Evolutionary conservation across 2,113 vertebrate genomes (phyloP).

Genomic region (Trematomus loennbergii): DNA sequence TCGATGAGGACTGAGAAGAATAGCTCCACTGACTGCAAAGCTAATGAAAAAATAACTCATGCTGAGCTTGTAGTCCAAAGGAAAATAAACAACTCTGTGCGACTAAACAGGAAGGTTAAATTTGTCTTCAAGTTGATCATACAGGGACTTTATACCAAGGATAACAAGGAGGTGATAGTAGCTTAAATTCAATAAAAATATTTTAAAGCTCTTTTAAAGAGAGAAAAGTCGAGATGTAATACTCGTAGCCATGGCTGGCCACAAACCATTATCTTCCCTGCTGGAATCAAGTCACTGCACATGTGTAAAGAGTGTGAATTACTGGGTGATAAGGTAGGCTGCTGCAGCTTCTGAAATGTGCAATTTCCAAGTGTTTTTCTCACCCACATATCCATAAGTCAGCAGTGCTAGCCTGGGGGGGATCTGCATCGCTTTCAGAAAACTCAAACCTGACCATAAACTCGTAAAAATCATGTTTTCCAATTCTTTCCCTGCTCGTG

Average conservation of each 20-base stretch:
- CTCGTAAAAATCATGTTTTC: conserved; percentile 39
- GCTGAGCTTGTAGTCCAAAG: conserved; percentile 33
- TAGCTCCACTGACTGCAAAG: conserved; percentile 32
- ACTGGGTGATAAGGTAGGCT: conserved; percentile 50
- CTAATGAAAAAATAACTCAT: conserved; percentile 55
- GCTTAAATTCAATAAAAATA: conserved; percentile 31
- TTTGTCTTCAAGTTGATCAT: conserved; percentile 33
- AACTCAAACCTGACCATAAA: conserved; percentile 44
- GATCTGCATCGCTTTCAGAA: conserved; percentile 45
- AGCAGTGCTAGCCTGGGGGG: conserved; percentile 54
- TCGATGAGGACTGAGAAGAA: conserved; percentile 39
- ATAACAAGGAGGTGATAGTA: conserved; percentile 35
- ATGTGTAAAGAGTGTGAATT: conserved; percentile 57
- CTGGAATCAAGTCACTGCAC: conserved; percentile 32
- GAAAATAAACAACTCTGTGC: conserved; percentile 58
- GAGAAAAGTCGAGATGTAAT: conserved; percentile 19
- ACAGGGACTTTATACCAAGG: conserved; percentile 7
- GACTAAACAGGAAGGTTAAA: conserved; percentile 21
- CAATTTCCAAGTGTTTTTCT: conserved; percentile 60
- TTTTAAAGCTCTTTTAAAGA: conserved; percentile 25
- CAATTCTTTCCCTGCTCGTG: conserved; percentile 1
- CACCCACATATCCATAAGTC: conserved; percentile 51
- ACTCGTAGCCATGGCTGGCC: background rate
- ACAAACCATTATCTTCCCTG: conserved; percentile 32
- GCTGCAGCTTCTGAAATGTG: conserved; percentile 50